Percentiles rank a stretch among this genome's conserved stretches.
Conservation (phyloP, 53 echinoderm and acorn worm species). For the Zoroaster sp. region DNA sequence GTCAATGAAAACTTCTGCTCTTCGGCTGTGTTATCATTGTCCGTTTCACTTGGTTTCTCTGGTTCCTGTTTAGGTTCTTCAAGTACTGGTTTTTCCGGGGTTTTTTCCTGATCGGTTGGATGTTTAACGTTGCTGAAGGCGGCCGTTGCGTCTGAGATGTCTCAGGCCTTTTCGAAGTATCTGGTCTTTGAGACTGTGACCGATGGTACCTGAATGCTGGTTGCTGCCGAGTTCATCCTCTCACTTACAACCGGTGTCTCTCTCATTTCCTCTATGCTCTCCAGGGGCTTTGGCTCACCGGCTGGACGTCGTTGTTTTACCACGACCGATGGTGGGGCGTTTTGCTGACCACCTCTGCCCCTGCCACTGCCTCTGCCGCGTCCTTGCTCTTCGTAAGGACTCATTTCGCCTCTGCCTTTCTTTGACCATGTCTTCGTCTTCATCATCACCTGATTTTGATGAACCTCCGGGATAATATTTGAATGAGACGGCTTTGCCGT, state of each 20-base stretch:
- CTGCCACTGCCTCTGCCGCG: slow-evolving; percentile 43
- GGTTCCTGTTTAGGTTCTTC: neutral
- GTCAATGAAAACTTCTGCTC: neutral
- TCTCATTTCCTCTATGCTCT: neutral
- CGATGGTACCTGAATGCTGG: neutral
- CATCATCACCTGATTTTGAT: slow-evolving; percentile 13
- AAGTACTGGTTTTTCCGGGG: neutral
- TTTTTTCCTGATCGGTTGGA: too few species aligned
- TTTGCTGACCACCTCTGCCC: slow-evolving; percentile 1
- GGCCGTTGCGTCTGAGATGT: slow-evolving; percentile 46
- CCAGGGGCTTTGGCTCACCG: neutral
- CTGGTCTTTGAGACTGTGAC: slow-evolving; percentile 35
- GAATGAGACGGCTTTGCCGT: neutral
- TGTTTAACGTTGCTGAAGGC: neutral
- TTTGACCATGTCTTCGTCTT: slow-evolving; percentile 75
- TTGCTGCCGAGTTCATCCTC: slow-evolving; percentile 1
- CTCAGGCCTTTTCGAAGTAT: slow-evolving; percentile 45
- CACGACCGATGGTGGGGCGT: neutral
- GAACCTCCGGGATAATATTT: neutral
- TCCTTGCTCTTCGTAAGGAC: slow-evolving; percentile 50
- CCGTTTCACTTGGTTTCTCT: neutral
- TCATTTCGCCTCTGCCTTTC: slow-evolving; percentile 73
- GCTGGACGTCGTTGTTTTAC: neutral
- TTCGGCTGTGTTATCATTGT: neutral
- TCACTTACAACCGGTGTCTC: slow-evolving; percentile 2